Conservation (phyloP, 2,888 invertebrate genomes). For the Pristionchus fissidentatus region DNA sequence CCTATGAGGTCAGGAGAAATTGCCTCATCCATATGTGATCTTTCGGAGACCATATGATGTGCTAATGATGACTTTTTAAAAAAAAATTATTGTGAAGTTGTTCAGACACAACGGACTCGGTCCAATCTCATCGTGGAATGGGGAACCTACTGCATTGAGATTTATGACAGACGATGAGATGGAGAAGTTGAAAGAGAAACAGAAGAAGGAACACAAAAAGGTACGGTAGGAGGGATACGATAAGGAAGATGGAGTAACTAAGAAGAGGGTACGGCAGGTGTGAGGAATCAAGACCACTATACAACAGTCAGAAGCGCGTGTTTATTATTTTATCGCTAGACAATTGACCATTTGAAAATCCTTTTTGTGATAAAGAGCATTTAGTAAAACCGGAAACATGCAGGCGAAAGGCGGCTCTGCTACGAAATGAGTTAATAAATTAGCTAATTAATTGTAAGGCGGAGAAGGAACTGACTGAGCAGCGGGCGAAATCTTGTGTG, state of each 20-base stretch:
- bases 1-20: slow-evolving; percentile 32
- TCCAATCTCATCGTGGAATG: background rate
- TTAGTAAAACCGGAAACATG: no score
- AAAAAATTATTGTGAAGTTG: no score
- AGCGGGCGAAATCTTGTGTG: slow-evolving; percentile 24
- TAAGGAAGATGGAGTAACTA: background rate
- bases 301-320: no score
- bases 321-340: no score
- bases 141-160: slow-evolving; percentile 51
- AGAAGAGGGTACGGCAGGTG: background rate
- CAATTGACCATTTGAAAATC: no score
- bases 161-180: slow-evolving; percentile 60
- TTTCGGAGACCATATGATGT: background rate
- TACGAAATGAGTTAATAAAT: no score
- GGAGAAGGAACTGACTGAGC: slow-evolving; percentile 29
- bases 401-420: no score
- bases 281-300: background rate
- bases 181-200: slow-evolving; percentile 56
- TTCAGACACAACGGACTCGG: slow-evolving; percentile 26
- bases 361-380: no score
- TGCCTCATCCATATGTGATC: no score
- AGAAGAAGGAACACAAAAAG: slow-evolving; percentile 56
- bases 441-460: background rate
- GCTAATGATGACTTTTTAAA: no score
- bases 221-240: background rate